Evolutionary conservation across 1,140 invertebrate genomes (phyloP), one percentile per base, ranked within the genome.

Genomic region (Drosophila fuyamai): DNA sequence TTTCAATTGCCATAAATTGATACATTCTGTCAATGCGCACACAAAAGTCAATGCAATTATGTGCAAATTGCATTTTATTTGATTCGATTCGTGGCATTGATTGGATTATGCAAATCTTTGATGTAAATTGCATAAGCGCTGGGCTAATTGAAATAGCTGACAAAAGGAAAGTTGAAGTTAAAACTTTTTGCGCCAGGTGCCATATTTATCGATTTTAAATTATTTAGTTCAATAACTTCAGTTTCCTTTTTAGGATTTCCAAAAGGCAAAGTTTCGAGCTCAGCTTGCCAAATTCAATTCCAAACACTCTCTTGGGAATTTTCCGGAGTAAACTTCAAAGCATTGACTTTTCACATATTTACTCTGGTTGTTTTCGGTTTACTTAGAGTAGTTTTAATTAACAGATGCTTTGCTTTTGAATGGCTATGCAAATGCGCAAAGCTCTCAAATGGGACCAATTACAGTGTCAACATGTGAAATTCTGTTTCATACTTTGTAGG

Each of bases 31-130:
- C 44, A 40, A 16, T 50, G 35, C 9, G 16, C 50, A 50, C 61
- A 74, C 70, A 74, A 70, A 59, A 75, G 61, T 65, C 59, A 86
- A 71, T 81, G 63, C 59, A 86, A 85, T 85, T 78, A 86, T 86
- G 62, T 74, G 67, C 29, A 79, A 78, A 85, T 85, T 85, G 77
- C 78, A 85, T 66, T 81, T 86, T 56, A 81, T 81, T 86, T 66
- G 63, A 74, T 86, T 73, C 36, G 46, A 73, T 76, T 80, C 32
- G 68, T 40, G 56, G 29, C 53, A 40, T 18, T 53, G 72, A 84
- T 85, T 85, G 77, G 53, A 71, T 81, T 85, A 84, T 81, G 77
- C 56, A 85, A 84, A 84, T 77, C 51, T 63, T 43, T 44, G 16
- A 35, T 55, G 50, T 47, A 50, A 77, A 61, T 62, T 36, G 57